Evolutionary conservation across 92 coral and sea anemone species (phyloP), one percentile per base, ranked within the genome.

Genomic region (Ricordea florida): DNA sequence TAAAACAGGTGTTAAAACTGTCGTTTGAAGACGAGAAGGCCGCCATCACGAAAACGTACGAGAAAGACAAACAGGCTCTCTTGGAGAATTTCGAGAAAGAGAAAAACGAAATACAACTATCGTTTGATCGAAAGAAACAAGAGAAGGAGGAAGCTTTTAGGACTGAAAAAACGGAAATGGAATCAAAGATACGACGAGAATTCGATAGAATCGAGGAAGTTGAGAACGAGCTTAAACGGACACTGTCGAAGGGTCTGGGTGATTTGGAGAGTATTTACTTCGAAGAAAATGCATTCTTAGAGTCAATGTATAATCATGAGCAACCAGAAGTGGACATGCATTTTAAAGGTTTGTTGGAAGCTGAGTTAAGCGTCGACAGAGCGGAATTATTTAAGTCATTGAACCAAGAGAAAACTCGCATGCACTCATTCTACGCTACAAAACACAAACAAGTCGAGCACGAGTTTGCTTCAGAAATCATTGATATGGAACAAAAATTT

Each of bases 271-370:
- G 83, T 43, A 79, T 94, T 60, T 94, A 94, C 71, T 85, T 89
- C 52, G 92, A 90, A 33, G 98, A 94, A 65, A 82, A 87, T 27
- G 85, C 87, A 6, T 33, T 56, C n/a, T 63, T 91, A 8, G 97
- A 89, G 36, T 71, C 80, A 7, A 77, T 79, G 35, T 87, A 68
- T 35, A 89, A 89, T 22, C 66, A 83, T 30, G 98, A 94, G 25
- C 93, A 91, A 15, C 89, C 94, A 21, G 98, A 94, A 63, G 98
- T 91, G 6, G 98, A 94, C 40, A 92, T 85, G 92, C 92, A 91
- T 66, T 74, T 91, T 15, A 88, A 91, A 51, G 72, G 76, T 29
- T 52, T 40, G 55, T 42, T 75, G 45, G 63, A 89, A 17, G 69
- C 89, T 20, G 87, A 78, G 17, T 45, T 68, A 30, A 61, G 80